A percentile compares a stretch with the other conserved stretches of the same genome.
Evolutionary conservation across 2,113 vertebrate species (phyloP).

Genomic region (Thomomys bottae): DNA sequence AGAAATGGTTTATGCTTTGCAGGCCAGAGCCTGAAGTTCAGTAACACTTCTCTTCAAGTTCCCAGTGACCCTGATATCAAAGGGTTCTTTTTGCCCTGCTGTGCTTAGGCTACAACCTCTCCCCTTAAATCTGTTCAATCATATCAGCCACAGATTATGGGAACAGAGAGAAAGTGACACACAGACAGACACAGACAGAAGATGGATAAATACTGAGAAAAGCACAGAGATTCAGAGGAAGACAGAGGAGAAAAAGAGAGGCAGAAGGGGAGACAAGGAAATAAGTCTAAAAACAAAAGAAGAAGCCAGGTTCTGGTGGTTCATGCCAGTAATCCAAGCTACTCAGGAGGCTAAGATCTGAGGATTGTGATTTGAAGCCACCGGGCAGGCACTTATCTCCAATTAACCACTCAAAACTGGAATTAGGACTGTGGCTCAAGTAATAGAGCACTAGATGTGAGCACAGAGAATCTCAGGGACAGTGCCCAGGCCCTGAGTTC

Average conservation of each 20-base stretch:
- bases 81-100: not conserved
- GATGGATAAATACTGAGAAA: not conserved
- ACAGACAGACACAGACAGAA: not conserved
- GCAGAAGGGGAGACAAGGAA: not conserved
- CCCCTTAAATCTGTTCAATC: not conserved
- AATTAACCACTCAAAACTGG: no score
- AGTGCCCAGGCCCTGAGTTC: no score
- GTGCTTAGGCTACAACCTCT: not conserved
- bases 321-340: no score
- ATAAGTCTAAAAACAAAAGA: not conserved
- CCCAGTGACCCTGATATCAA: not conserved
- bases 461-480: no score
- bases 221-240: slow-evolving; percentile 9
- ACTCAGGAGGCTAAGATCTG: no score
- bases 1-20: not conserved
- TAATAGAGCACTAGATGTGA: no score
- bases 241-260: not conserved
- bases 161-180: not conserved
- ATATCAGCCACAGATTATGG: not conserved
- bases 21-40: not conserved
- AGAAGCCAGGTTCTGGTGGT: no score
- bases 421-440: no score
- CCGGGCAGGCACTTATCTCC: no score
- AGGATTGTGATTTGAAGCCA: no score
- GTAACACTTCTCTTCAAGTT: not conserved